phyloP scores from a whole-genome alignment of 2,888 invertebrate species.

The Andrena dorsata region DNA sequence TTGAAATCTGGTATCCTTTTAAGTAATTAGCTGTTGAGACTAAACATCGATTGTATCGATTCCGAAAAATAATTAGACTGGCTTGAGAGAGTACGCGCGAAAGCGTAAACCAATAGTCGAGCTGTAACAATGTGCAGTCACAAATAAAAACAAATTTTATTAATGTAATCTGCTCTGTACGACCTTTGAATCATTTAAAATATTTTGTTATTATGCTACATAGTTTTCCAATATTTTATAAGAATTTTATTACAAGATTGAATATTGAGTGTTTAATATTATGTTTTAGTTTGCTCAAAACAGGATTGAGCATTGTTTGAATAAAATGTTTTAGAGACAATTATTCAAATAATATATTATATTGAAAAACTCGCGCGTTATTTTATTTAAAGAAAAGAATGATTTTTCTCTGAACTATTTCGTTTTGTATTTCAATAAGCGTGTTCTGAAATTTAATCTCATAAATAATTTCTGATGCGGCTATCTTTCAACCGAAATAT shows the following conservation, averaged over 20 bases:
- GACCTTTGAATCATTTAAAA: not conserved
- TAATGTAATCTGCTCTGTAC: not conserved
- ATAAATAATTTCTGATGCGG: too few species aligned
- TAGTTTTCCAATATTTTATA: not conserved
- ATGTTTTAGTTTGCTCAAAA: not conserved
- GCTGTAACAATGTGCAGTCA: too few species aligned
- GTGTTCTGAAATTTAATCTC: too few species aligned
- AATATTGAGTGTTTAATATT: not conserved
- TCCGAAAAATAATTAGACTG: not conserved
- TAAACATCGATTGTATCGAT: not conserved
- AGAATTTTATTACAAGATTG: not conserved
- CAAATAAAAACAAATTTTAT: not conserved
- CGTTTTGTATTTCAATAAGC: too few species aligned
- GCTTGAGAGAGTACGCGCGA: not conserved
- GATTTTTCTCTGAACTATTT: too few species aligned
- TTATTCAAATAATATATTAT: too few species aligned
- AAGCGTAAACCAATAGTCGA: not conserved
- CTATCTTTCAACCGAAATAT: too few species aligned
- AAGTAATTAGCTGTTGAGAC: not conserved
- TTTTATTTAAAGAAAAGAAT: too few species aligned
- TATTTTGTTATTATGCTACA: slow-evolving; percentile 1
- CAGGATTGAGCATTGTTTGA: too few species aligned
- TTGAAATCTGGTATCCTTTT: not conserved
- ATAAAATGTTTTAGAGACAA: too few species aligned
- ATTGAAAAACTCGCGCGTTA: too few species aligned